Conservation (phyloP, 2,888 invertebrate species). For the Coenonympha glycerion region DNA sequence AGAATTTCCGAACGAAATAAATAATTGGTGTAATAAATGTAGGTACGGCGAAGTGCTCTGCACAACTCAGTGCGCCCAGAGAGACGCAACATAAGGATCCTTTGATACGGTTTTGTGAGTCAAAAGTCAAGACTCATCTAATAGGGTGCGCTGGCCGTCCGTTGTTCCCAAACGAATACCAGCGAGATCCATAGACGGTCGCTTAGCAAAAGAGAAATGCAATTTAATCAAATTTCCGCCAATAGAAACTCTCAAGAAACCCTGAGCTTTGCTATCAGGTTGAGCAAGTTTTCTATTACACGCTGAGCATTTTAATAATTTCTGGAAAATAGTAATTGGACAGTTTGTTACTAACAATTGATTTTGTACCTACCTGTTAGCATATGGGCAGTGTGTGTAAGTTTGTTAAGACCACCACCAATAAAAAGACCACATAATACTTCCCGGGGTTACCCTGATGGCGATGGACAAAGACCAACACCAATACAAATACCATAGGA, state of each 20-base stretch:
- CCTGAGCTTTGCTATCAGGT: constrained; percentile 63
- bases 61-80: neutral
- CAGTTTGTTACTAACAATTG: too few species aligned
- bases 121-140: constrained; percentile 25
- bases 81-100: neutral
- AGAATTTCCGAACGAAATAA: neutral
- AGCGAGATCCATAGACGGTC: constrained; percentile 45
- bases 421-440: too few species aligned
- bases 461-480: too few species aligned
- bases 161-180: constrained; percentile 39
- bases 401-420: too few species aligned
- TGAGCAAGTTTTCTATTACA: neutral
- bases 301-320: neutral
- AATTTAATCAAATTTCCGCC: constrained; percentile 71
- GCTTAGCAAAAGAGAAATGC: constrained; percentile 59
- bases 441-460: too few species aligned
- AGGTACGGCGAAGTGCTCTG: too few species aligned
- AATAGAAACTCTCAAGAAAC: constrained; percentile 64
- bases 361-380: too few species aligned
- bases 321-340: too few species aligned
- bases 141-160: constrained; percentile 32
- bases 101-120: constrained; percentile 9
- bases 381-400: too few species aligned
- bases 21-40: neutral
- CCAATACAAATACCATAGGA: too few species aligned